phyloP scores from a whole-genome alignment of 2,888 invertebrate genomes.

The Cepaea hortensis region DNA sequence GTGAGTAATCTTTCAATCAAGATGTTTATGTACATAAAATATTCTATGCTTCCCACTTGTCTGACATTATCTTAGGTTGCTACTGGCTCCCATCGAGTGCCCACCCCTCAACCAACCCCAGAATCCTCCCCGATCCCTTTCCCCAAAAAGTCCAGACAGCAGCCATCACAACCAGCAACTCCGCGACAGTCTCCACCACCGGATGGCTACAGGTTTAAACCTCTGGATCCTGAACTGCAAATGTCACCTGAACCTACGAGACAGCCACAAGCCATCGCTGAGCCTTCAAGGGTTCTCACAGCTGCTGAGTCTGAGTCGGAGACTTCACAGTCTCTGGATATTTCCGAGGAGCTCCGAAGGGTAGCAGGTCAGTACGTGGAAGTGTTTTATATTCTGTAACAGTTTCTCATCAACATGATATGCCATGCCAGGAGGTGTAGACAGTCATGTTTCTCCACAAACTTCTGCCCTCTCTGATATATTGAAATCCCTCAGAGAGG shows the following conservation, averaged over 20 bases:
- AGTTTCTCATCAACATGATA: background rate
- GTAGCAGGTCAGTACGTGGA: constrained; percentile 58
- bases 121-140: constrained; percentile 49
- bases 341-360: constrained; percentile 63
- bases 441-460: no score
- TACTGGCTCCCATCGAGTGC: constrained; percentile 20
- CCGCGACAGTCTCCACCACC: constrained; percentile 50
- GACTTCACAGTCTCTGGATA: constrained; percentile 64
- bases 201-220: constrained; percentile 29
- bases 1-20: no score
- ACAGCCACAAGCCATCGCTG: constrained; percentile 27
- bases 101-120: constrained; percentile 53
- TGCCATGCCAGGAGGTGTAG: no score
- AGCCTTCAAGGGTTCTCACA: background rate
- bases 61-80: background rate
- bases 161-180: constrained; percentile 34
- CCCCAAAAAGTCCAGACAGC: constrained; percentile 13
- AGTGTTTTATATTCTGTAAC: background rate
- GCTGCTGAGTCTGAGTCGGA: constrained; percentile 64
- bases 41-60: background rate
- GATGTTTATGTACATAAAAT: background rate
- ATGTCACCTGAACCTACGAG: constrained; percentile 3
- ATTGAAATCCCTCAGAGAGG: no score
- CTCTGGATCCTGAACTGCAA: constrained; percentile 37
- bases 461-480: no score